Percentiles rank a stretch among this genome's conserved stretches.
Evolutionary conservation across 2,113 vertebrate species (phyloP).

Genomic region (Petromus typicus): DNA sequence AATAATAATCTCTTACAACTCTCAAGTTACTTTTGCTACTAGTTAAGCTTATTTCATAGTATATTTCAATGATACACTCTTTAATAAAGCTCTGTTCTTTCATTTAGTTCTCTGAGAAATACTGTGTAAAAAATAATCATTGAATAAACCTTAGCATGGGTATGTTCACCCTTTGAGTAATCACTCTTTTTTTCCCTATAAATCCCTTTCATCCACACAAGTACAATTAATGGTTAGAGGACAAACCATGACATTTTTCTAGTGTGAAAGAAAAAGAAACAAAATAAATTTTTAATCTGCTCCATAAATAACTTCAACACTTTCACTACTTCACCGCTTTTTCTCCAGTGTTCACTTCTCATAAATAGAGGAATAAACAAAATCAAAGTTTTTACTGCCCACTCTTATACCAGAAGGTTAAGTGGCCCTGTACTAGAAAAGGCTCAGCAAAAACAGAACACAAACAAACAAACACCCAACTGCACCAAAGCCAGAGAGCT

Average conservation of each 20-base stretch:
- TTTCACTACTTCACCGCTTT: constrained; percentile 51
- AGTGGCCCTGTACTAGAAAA: constrained; percentile 23
- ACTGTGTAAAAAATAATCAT: not conserved
- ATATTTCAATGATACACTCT: not conserved
- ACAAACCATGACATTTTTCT: constrained; percentile 20
- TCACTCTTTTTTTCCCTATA: constrained; percentile 3
- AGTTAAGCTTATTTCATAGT: not conserved
- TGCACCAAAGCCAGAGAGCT: not conserved
- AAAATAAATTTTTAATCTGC: constrained; percentile 55
- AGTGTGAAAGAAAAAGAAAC: constrained; percentile 38
- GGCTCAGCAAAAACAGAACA: constrained; percentile 29
- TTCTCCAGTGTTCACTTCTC: constrained; percentile 63
- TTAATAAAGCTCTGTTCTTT: not conserved
- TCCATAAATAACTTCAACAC: constrained; percentile 70
- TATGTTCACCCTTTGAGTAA: not conserved
- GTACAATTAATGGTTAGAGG: constrained; percentile 19
- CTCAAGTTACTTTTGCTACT: constrained; percentile 32
- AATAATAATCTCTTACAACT: constrained; percentile 38
- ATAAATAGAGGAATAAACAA: constrained; percentile 59
- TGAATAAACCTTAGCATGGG: not conserved
- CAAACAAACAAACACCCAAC: not conserved
- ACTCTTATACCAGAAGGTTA: constrained; percentile 58
- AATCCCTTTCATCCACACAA: not conserved
- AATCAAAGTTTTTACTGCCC: constrained; percentile 58
- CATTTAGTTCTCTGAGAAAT: not conserved